Conservation (phyloP, 2,113 vertebrate genomes). For the Spilogale gracilis region DNA sequence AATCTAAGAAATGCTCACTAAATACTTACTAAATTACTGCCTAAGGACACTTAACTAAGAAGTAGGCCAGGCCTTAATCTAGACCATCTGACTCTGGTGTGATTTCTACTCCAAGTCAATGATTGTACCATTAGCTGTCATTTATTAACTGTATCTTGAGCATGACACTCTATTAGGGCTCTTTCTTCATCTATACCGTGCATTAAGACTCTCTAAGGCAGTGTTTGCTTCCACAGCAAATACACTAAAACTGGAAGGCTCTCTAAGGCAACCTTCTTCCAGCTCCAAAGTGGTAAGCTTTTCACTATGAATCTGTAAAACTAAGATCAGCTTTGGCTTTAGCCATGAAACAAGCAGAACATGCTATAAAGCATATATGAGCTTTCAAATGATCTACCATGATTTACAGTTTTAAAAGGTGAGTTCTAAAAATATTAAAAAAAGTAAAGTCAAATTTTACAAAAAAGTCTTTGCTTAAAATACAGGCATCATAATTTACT, state of each 20-base stretch:
- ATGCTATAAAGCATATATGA: not conserved
- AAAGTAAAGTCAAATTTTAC: slow-evolving; percentile 18
- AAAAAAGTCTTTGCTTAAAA: slow-evolving; percentile 58
- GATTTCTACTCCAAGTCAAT: not conserved
- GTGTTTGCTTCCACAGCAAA: not conserved
- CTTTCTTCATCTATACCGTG: not conserved
- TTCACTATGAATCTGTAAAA: slow-evolving; percentile 31
- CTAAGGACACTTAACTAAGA: not conserved
- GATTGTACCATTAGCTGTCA: not conserved
- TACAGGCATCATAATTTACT: not conserved
- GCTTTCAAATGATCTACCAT: slow-evolving; percentile 3
- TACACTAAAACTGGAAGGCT: not conserved
- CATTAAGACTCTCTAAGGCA: not conserved
- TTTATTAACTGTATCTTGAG: slow-evolving; percentile 21
- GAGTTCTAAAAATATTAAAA: slow-evolving; percentile 55
- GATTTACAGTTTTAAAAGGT: not conserved
- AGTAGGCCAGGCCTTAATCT: not conserved
- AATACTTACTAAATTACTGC: not conserved
- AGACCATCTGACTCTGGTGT: not conserved
- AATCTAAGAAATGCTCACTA: slow-evolving; percentile 13
- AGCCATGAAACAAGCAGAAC: not conserved
- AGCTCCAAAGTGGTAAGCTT: not conserved
- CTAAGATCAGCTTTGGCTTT: not conserved
- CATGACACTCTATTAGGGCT: not conserved
- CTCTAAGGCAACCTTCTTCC: not conserved